Base-by-base conservation (phyloP, 2,113 vertebrate genomes). In the Lates calcarifer region DNA sequence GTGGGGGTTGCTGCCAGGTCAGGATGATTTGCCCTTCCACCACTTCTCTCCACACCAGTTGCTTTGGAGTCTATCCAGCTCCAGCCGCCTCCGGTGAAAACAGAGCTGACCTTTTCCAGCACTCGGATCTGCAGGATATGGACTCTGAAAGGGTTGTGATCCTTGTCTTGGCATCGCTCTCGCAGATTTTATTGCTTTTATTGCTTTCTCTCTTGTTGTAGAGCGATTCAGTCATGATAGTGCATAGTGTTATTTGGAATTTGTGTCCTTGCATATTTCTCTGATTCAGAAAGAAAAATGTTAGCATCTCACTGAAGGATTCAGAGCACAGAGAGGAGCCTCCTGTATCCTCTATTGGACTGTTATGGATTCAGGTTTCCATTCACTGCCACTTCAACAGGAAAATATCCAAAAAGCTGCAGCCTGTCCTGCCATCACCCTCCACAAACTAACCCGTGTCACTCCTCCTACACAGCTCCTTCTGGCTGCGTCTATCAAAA, bases 71-170 rank as follows among this genome's bases (percentile, higher is more conserved):
- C 24, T 37, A 64, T 87, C 82, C 89, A 90, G 83, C 65, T 78
- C 56, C 64, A 68, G 67, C 74, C 41, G 47, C 85, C 89, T 86
- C 57, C 4, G 22, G 77, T 79, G 77, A 88, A 91, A 91, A 82
- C 82, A 77, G 39, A 71, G 4, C 61, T 91, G 90, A 93, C 92
- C 92, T 94, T 93, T 91, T 88, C 58, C 77, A 63, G 75, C 67
- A 43, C 79, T 74, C 26, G 11, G 37, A 66, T 55, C 76, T 83
- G 62, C 79, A 79, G 83, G 83, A 90, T 87, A 88, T 63, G 70
- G 71, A 64, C 83, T 87, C 67, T 53, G 76, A 91, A 88, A 89
- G 87, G 87, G 88, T 77, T 86, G 66, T 76, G 85, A 89, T 87
- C 88, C 63, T 80, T 67, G 8, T 74, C 60, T 80, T 82, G 82